phyloP scores from a whole-genome alignment of 2,113 vertebrate genomes.

The Mionectes macconnelli region DNA sequence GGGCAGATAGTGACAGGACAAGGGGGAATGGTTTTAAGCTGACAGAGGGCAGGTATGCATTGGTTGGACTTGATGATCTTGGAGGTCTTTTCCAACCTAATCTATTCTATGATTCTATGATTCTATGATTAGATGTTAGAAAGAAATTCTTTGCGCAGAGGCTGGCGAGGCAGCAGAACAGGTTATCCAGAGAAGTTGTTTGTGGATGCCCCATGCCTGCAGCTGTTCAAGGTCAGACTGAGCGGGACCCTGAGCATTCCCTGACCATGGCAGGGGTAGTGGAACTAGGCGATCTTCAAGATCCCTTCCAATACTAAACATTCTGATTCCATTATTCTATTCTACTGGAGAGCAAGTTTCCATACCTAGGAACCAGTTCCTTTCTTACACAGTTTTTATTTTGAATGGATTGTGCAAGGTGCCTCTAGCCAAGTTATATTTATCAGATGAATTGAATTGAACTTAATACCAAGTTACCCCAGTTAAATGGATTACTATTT shows the following conservation, averaged over 20 bases:
- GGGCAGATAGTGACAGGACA: not conserved
- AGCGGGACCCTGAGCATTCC: not conserved
- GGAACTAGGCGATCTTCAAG: not conserved
- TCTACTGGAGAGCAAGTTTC: not conserved
- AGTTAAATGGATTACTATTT: not conserved
- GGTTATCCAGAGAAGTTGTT: accelerated
- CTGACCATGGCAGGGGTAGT: not conserved
- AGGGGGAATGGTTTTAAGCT: not conserved
- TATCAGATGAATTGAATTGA: no score
- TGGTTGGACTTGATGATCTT: no score
- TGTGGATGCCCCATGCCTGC: not conserved
- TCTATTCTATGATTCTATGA: no score
- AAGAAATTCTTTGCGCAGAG: not conserved
- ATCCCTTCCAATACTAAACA: not conserved
- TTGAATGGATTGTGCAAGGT: not conserved
- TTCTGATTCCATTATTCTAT: not conserved
- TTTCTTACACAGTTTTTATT: not conserved
- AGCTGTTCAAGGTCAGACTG: not conserved
- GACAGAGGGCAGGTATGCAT: not conserved
- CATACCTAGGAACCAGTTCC: not conserved
- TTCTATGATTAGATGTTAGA: not conserved
- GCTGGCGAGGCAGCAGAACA: not conserved
- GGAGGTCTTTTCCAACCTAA: no score
- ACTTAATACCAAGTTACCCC: not conserved
- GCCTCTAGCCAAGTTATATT: not conserved